A percentile compares a stretch with the other conserved stretches of the same genome.
These are phyloP conservation scores for Temnothorax unifasciatus DNA, from an alignment of 2,888 invertebrate genomes.

Conservation along the genomic window DNA sequence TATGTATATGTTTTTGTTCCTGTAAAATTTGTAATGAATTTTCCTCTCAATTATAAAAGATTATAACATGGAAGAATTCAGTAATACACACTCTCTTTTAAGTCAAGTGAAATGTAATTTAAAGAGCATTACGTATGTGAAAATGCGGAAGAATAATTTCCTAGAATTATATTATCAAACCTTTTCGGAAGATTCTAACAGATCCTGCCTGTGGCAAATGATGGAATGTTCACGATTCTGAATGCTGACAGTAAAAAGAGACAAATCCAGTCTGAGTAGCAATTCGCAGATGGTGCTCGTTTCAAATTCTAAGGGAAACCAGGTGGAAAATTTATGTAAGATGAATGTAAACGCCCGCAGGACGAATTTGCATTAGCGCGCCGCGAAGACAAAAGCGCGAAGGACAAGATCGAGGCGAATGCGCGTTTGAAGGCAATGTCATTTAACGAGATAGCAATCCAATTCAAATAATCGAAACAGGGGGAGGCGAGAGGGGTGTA, in stretches of 20 bases:
- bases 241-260: background rate
- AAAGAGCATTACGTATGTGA: background rate
- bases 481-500: background rate
- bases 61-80: background rate
- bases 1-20: background rate
- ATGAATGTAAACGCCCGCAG: constrained; percentile 34
- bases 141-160: background rate
- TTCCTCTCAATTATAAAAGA: background rate
- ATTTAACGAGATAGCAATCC: constrained; percentile 37
- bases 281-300: background rate
- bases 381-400: constrained; percentile 30
- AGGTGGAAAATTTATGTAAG: constrained; percentile 23
- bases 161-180: background rate
- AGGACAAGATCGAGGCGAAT: constrained; percentile 36
- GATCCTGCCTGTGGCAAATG: background rate
- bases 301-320: constrained; percentile 12
- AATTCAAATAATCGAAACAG: constrained; percentile 20
- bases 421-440: constrained; percentile 26
- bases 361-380: constrained; percentile 39
- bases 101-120: background rate
- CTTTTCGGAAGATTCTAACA: background rate
- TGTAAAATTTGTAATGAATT: background rate
- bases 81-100: background rate
- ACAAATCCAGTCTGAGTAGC: background rate
- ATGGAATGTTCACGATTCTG: background rate